Evolutionary conservation across 64 coral and sea anemone genomes (phyloP).

Genomic region (Montipora efflorescens): DNA sequence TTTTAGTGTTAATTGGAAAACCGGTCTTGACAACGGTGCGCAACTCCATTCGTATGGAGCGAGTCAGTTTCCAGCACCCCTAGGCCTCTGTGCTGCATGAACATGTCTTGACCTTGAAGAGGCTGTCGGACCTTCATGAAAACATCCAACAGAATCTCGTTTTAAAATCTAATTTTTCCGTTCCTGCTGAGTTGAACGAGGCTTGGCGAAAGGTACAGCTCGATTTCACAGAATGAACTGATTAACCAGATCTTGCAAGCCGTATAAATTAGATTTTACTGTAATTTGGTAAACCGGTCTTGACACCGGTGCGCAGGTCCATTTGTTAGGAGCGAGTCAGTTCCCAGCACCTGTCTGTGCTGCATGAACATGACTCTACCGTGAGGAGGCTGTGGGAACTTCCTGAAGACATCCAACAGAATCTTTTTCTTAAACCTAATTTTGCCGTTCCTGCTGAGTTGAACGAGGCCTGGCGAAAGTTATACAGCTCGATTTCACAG

Average conservation of each 20-base stretch:
- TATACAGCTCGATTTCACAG: constrained; percentile 30
- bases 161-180: constrained; percentile 79
- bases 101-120: constrained; percentile 39
- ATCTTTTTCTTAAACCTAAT: not conserved
- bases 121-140: constrained; percentile 53
- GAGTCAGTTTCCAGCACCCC: constrained; percentile 62
- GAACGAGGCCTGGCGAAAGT: constrained; percentile 70
- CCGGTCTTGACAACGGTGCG: constrained; percentile 73
- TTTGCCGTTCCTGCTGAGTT: constrained; percentile 67
- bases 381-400: constrained; percentile 58
- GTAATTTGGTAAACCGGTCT: not conserved
- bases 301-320: constrained; percentile 82
- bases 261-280: too few species aligned
- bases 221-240: not conserved
- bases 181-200: constrained; percentile 60
- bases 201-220: constrained; percentile 68
- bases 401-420: not conserved
- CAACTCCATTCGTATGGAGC: constrained; percentile 73
- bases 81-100: constrained; percentile 74
- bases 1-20: not conserved
- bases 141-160: constrained; percentile 41
- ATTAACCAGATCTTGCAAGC: too few species aligned
- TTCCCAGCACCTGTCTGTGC: constrained; percentile 45
- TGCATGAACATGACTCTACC: constrained; percentile 70
- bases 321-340: constrained; percentile 66